Base-by-base conservation (phyloP, 2,888 invertebrate genomes). In the Eupithecia tripunctaria region DNA sequence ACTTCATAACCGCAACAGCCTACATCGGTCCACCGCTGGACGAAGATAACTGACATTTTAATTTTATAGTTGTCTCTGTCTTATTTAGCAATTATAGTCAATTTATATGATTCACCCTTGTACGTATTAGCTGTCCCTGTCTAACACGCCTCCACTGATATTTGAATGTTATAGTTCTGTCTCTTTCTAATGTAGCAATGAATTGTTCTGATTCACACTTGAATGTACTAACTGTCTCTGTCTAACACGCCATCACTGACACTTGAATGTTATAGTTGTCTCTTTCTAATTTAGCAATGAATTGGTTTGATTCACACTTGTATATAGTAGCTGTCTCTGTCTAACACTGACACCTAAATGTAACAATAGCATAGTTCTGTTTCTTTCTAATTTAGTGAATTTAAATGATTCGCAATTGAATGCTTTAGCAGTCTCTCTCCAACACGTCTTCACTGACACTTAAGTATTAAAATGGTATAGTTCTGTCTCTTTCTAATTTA, bases 401-500 rank as follows among this genome's bases (percentile, higher is more conserved):
- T n/a, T 7, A n/a, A n/a, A 8, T 47, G 8, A 47, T 12, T 51
- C 12, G 12, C 21, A 3, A 21, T 21, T 2, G 12, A 51, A 51
- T 21, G 12, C 21, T 60, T 66, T 15, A 2, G 18, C 68, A 67
- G 64, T 71, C 67, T 67, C 63, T 27, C 2, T 70, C 66, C 70
- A 69, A 68, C 65, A 62, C 59, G 25, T 63, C 66, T 47, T 66
- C n/a, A 15, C 25, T 68, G 15, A 29, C 21, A 38, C n/a, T 63
- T 38, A 27, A 65, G 41, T 71, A 36, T 27, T 41, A n/a, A n/a
- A n/a, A n/a, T n/a, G n/a, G n/a, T n/a, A 63, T 43, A 47, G 2
- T 47, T 14, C 56, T 72, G n/a, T 72, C 68, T 66, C 60, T 47
- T n/a, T 74, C 62, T 71, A 29, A 71, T 51, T 51, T 15, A 59